These are phyloP conservation scores for Tineola bisselliella DNA, from an alignment of 2,888 invertebrate genomes.

Conservation along the genomic window DNA sequence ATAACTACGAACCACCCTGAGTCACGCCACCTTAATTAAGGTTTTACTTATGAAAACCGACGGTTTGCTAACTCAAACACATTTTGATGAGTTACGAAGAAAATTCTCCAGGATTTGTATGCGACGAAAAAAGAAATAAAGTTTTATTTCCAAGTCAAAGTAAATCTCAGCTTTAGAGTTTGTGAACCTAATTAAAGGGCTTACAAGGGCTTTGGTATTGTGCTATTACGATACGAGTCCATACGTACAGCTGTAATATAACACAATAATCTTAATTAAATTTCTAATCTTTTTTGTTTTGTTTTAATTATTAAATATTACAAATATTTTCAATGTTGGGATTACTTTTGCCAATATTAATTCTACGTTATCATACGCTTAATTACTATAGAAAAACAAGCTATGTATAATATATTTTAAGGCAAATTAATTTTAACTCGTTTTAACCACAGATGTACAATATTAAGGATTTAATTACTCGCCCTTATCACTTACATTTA, in stretches of 20 bases:
- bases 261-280: neutral
- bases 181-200: slow-evolving; percentile 13
- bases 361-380: too few species aligned
- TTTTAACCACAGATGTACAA: too few species aligned
- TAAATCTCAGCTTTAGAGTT: slow-evolving; percentile 6
- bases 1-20: neutral
- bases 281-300: too few species aligned
- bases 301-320: too few species aligned
- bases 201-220: neutral
- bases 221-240: neutral
- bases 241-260: neutral
- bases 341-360: too few species aligned
- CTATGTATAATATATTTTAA: too few species aligned
- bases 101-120: slow-evolving; percentile 11
- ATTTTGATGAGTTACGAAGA: slow-evolving; percentile 14
- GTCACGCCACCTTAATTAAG: slow-evolving; percentile 14
- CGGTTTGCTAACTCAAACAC: slow-evolving; percentile 10
- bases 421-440: too few species aligned
- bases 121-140: slow-evolving; percentile 13
- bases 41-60: slow-evolving; percentile 13
- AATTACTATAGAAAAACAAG: too few species aligned
- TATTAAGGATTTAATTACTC: too few species aligned
- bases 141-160: slow-evolving; percentile 12
- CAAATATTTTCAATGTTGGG: too few species aligned
- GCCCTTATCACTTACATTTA: too few species aligned